Base-by-base conservation (phyloP, 2,113 vertebrate genomes). In the Anolis carolinensis region DNA sequence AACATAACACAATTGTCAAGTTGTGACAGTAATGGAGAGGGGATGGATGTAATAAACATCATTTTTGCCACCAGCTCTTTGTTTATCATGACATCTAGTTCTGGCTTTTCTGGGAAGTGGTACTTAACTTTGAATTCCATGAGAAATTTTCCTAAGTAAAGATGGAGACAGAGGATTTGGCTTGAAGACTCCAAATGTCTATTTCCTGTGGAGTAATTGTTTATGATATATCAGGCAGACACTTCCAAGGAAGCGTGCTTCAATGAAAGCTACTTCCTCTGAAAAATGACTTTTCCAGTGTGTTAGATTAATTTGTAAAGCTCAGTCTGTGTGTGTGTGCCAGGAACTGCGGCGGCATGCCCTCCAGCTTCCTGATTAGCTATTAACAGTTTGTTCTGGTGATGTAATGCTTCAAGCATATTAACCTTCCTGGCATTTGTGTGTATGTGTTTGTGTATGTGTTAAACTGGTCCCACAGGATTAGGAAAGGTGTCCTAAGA, bases 381-480 rank as follows among this genome's bases (percentile, higher is more conserved):
- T 84, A 87, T 65, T 82, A 83, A 77, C 72, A 93, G 73, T 88
- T 93, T 86, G 80, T 85, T 88, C 87, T 85, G 77, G 70, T 11
- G 67, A 77, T 83, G 88, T 82, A 89, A 93, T 68, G 65, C 62
- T 89, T 83, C 82, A 68, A 91, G 86, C 25, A 77, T 86, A 86
- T 89, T 83, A 89, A 81, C 85, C 88, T 94, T 91, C 82, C 87
- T 93, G 80, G 80, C 30, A 36, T 65, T 5, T 67, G 11, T 44
- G 59, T 39, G 11, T 44, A 13, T 65, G 21, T 39, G 59, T 27
- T 11, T 44, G 34, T 44, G 10, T 23, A 3, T 50, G 20, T 23
- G 18, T n/a, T 90, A 94, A 95, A 95, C 94, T 92, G 91, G 95
- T 94, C 90, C 91, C 90, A 89, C 93, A 88, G 88, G 93, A 87